These are phyloP conservation scores for Chinchilla lanigera DNA, from an alignment of 2,113 vertebrate genomes.

Conservation along the genomic window DNA sequence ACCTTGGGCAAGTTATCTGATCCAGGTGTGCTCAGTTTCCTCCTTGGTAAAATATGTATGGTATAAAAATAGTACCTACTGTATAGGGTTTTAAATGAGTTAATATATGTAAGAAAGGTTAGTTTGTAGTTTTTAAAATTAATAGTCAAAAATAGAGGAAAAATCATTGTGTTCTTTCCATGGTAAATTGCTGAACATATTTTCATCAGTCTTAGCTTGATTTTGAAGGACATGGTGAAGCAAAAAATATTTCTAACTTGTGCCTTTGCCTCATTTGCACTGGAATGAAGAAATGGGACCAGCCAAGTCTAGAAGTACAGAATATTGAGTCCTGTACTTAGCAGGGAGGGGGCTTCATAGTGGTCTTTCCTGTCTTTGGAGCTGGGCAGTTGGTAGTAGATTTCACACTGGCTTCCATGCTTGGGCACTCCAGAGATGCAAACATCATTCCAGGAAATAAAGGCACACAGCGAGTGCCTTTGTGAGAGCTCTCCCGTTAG, in stretches of 20 bases:
- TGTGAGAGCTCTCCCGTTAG: background rate
- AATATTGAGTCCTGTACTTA: background rate
- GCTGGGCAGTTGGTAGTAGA: background rate
- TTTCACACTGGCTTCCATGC: background rate
- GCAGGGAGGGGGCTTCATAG: background rate
- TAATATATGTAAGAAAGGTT: background rate
- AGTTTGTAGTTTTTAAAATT: constrained; percentile 15
- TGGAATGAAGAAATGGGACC: background rate
- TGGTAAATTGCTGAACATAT: background rate
- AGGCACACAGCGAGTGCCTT: background rate
- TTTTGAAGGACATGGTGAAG: constrained; percentile 30
- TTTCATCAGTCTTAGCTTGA: background rate
- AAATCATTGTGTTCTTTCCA: background rate
- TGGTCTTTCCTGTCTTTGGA: background rate
- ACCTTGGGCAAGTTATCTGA: background rate
- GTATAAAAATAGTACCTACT: background rate
- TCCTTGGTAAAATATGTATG: background rate
- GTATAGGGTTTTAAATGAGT: background rate
- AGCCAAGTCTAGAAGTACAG: background rate
- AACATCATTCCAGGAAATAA: background rate
- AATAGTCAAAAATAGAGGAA: background rate
- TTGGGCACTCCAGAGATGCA: background rate
- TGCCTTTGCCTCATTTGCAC: background rate
- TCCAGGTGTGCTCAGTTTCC: background rate
- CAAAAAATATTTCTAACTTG: background rate